These are phyloP conservation scores for Dicaeum eximium DNA, from an alignment of 2,113 vertebrate species.

Conservation along the genomic window DNA sequence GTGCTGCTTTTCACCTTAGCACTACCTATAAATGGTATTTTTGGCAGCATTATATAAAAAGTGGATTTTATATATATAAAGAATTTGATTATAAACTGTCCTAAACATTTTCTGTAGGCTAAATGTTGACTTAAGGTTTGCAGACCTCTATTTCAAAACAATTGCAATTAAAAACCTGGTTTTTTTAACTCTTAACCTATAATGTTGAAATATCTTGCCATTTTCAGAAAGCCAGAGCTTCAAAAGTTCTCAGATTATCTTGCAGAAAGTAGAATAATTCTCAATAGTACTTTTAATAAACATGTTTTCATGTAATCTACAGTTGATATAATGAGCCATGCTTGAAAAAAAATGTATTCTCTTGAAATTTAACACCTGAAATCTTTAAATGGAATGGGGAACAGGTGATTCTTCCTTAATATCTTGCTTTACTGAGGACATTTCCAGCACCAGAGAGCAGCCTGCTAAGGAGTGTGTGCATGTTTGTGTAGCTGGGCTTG, in stretches of 20 bases:
- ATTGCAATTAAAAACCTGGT: background rate
- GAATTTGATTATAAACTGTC: background rate
- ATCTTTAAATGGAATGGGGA: background rate
- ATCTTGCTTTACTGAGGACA: background rate
- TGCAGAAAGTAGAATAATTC: background rate
- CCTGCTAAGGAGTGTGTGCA: background rate
- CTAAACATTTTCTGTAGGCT: background rate
- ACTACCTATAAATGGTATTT: background rate
- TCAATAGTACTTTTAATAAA: background rate
- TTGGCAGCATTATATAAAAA: background rate
- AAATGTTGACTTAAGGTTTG: background rate
- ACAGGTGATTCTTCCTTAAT: background rate
- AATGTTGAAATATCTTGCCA: constrained; percentile 12
- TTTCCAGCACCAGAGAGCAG: background rate
- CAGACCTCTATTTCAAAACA: background rate
- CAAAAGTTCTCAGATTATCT: background rate
- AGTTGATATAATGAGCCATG: background rate
- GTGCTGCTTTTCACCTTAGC: background rate
- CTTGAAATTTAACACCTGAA: background rate
- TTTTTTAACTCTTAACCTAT: constrained; percentile 25
- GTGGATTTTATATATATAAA: background rate
- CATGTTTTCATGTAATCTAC: background rate
- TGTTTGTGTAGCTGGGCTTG: background rate
- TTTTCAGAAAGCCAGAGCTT: constrained; percentile 28
- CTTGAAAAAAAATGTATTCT: background rate